phyloP scores from a whole-genome alignment of 2,113 vertebrate genomes.

The human region DNA sequence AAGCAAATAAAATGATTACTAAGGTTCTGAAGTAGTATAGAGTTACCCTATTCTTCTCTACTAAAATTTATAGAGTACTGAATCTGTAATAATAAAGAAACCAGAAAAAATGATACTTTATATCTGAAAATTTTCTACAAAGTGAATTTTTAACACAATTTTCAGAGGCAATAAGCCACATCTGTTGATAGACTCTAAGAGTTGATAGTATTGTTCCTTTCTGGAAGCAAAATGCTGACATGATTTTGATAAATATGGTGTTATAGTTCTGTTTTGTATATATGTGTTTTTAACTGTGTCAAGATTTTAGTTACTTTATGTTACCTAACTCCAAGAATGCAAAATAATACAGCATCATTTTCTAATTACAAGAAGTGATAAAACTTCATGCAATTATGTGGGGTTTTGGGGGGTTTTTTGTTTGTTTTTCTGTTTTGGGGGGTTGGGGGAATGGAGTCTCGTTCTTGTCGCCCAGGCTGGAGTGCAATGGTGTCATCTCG shows the following conservation, averaged over 20 bases:
- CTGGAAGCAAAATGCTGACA: slow-evolving; percentile 47
- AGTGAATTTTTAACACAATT: slow-evolving; percentile 54
- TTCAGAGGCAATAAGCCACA: neutral
- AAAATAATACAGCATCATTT: slow-evolving; percentile 41
- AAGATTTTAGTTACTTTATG: slow-evolving; percentile 42
- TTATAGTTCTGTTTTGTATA: slow-evolving; percentile 16
- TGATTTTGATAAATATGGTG: slow-evolving; percentile 42
- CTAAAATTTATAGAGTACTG: slow-evolving; percentile 1
- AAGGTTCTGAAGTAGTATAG: slow-evolving; percentile 8
- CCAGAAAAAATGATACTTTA: slow-evolving; percentile 16
- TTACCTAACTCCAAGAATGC: slow-evolving; percentile 35
- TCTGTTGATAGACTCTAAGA: slow-evolving; percentile 43
- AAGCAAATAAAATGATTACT: slow-evolving; percentile 31
- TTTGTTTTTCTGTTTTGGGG: neutral
- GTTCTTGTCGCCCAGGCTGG: neutral
- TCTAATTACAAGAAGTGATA: slow-evolving; percentile 14
- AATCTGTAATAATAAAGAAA: slow-evolving; percentile 27
- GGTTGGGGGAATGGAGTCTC: neutral
- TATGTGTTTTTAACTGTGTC: slow-evolving; percentile 35
- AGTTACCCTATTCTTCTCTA: neutral
- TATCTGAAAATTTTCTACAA: slow-evolving; percentile 51
- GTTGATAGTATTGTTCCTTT: slow-evolving; percentile 37
- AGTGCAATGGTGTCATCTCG: neutral
- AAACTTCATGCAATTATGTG: neutral
- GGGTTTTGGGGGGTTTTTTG: neutral